Evolutionary conservation across 2,113 vertebrate genomes (phyloP).

Genomic region (Oreochromis aureus): DNA sequence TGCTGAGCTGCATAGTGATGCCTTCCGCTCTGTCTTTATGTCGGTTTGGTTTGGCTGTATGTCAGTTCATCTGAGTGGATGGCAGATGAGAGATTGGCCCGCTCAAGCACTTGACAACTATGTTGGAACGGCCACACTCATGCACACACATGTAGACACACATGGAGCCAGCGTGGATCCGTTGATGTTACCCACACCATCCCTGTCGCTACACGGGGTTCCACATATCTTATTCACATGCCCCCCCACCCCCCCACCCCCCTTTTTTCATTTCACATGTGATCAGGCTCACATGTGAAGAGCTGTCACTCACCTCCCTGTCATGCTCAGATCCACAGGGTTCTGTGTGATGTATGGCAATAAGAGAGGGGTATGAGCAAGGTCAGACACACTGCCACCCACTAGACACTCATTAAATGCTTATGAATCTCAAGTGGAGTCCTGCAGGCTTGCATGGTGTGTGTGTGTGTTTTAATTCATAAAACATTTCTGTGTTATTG

Average conservation of each 20-base stretch:
- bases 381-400: slow-evolving; percentile 12
- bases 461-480: background rate
- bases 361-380: background rate
- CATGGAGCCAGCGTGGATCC: background rate
- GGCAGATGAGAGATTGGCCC: slow-evolving; percentile 56
- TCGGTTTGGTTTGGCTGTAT: slow-evolving; percentile 32
- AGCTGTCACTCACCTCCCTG: slow-evolving; percentile 33
- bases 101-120: slow-evolving; percentile 53
- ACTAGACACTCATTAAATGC: slow-evolving; percentile 41
- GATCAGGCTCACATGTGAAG: background rate
- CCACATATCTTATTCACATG: background rate
- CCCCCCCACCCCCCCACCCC: background rate
- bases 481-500: background rate
- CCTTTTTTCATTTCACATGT: background rate
- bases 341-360: slow-evolving; percentile 36
- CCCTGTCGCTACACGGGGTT: background rate
- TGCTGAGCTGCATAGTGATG: slow-evolving; percentile 68
- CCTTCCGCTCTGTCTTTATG: slow-evolving; percentile 54
- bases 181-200: background rate
- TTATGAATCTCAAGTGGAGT: slow-evolving; percentile 41
- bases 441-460: background rate
- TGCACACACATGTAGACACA: background rate
- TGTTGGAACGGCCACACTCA: slow-evolving; percentile 1
- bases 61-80: slow-evolving; percentile 32
- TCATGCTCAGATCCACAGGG: slow-evolving; percentile 1